Evolutionary conservation across 2,797 vertebrate species (phyloP).

Genomic region (Sylvia borin): DNA sequence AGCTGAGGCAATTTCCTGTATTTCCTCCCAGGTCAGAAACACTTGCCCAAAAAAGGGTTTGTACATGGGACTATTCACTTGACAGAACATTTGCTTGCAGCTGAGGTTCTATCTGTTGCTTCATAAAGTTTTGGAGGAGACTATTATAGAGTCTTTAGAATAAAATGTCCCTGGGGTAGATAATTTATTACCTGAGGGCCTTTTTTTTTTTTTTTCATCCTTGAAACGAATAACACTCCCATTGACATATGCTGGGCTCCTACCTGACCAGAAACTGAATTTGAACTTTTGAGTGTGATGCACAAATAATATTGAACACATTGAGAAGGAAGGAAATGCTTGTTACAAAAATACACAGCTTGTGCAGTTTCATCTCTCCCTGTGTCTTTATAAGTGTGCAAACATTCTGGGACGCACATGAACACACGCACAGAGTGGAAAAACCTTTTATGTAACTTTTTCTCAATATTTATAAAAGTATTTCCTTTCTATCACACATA

Average conservation of each 20-base stretch:
- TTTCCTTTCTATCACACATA: background rate
- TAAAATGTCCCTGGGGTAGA: background rate
- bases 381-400: background rate
- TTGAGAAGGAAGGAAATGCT: background rate
- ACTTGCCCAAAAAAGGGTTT: background rate
- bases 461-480: background rate
- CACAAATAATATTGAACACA: background rate
- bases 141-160: background rate
- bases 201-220: background rate
- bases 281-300: background rate
- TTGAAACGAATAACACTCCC: background rate
- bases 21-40: background rate
- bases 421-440: background rate
- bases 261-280: background rate
- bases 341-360: background rate
- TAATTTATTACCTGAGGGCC: background rate
- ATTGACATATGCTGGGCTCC: background rate
- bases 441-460: background rate
- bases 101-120: background rate
- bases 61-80: background rate
- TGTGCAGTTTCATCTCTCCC: background rate
- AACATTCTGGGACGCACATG: background rate
- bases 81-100: background rate
- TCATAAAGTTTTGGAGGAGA: background rate
- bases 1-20: background rate